These are phyloP conservation scores for Siniperca obscura DNA, from an alignment of 2,797 vertebrate species.

Conservation along the genomic window DNA sequence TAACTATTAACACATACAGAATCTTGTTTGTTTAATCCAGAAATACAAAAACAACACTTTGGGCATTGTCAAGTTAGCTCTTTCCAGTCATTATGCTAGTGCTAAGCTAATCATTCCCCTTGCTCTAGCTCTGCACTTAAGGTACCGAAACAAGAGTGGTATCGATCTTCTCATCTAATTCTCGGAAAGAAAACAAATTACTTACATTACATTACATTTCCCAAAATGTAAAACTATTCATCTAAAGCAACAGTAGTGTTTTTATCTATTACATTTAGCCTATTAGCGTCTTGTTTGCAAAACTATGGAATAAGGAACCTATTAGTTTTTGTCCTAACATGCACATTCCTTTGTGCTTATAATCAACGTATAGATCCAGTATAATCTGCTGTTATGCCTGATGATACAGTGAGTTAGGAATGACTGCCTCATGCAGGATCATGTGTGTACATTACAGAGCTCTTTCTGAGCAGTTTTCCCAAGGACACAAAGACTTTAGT, in stretches of 20 bases:
- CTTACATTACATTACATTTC: neutral
- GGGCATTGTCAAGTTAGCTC: neutral
- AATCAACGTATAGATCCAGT: neutral
- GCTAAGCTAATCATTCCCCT: neutral
- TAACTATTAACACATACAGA: too few species aligned
- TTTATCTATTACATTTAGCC: neutral
- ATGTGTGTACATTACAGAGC: slow-evolving; percentile 45
- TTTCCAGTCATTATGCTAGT: neutral
- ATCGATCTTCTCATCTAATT: neutral
- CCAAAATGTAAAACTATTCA: neutral
- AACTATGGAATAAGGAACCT: neutral
- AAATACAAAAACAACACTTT: neutral
- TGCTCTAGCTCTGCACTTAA: neutral
- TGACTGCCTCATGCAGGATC: slow-evolving; percentile 9
- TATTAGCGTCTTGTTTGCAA: neutral
- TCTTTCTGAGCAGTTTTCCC: slow-evolving; percentile 40
- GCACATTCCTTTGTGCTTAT: slow-evolving; percentile 1
- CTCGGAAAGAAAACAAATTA: neutral
- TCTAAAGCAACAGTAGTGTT: neutral
- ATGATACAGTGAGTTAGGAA: slow-evolving; percentile 26
- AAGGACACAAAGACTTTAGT: slow-evolving; percentile 65
- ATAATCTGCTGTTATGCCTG: neutral
- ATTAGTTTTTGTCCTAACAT: neutral
- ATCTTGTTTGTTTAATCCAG: neutral
- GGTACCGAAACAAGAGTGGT: neutral